Base-by-base conservation (phyloP, 2,888 invertebrate species). In the Nomada ruficornis region DNA sequence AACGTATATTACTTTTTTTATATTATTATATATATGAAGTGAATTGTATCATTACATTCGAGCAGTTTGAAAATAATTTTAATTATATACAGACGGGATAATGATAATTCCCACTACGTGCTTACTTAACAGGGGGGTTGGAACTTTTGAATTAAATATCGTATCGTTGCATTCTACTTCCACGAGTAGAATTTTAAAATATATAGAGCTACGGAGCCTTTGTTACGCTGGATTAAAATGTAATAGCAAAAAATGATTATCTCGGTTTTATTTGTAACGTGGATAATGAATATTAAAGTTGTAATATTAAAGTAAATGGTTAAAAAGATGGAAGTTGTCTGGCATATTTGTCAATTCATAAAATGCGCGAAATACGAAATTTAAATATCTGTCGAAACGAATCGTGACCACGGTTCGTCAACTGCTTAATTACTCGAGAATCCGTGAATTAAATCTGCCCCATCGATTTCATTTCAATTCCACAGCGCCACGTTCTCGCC, bases 381-480 rank as follows among this genome's bases (percentile, higher is more conserved):
- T 68, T 26, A 67, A 75, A 78, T 57, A 60, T 75, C 47, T 52
- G 15, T 63, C 50, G 20, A 23, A 42, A 50, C 20, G 55, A 63
- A 75, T 77, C 62, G 54, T 62, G 74, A 67, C 67, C 55, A 36
- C 44, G 42, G 73, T 67, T 77, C 62, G 63, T 78, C 62, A 78
- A 65, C 55, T 50, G 42, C 68, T 68, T 67, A 78, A 75, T 78
- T 62, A 63, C 62, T 68, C 55, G 62, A 62, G 68, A 57, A 68
- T 75, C 62, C 62, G 63, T 5, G 50, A 75, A 78, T 78, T 75
- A 67, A 78, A 72, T 77, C 72, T 47, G 50, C 63, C 57, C 50
- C 68, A 75, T 78, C 63, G 62, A 64, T 77, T 73, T 54, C 63
- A 50, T 44, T 67, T 67, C 44, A 68, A 68, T 78, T 78, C 65